These are phyloP conservation scores for Threskiornis aethiopicus DNA, from an alignment of 2,797 vertebrate genomes.

Conservation along the genomic window DNA sequence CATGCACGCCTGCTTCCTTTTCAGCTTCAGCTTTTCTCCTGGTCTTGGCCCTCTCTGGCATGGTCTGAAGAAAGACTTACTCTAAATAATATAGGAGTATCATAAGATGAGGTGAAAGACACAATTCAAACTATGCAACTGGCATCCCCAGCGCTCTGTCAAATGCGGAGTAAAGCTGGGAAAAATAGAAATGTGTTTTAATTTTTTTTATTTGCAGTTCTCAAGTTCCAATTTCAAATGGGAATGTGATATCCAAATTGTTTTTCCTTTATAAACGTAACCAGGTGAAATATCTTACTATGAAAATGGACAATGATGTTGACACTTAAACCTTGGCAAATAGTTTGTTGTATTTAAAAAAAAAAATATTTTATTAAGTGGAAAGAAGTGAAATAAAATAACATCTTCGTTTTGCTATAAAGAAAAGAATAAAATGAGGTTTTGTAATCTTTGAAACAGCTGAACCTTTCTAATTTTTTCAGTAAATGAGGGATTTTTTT, in stretches of 20 bases:
- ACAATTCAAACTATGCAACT: neutral
- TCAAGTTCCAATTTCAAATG: neutral
- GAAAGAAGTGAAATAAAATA: neutral
- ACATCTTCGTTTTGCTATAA: neutral
- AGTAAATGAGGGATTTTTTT: neutral
- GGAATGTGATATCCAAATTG: neutral
- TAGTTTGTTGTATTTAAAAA: neutral
- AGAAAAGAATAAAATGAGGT: neutral
- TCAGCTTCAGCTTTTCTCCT: neutral
- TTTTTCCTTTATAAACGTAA: neutral
- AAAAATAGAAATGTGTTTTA: neutral
- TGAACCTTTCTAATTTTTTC: neutral
- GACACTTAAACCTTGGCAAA: neutral
- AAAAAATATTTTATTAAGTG: neutral
- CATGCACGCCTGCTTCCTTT: neutral
- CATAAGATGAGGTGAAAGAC: neutral
- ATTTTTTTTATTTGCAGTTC: neutral
- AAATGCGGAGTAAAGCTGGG: neutral
- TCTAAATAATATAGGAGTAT: neutral
- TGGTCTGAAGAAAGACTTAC: fast-evolving
- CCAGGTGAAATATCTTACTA: neutral
- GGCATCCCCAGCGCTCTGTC: neutral
- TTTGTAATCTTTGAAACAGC: neutral
- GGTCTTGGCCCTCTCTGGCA: neutral
- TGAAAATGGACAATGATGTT: neutral